Evolutionary conservation across 2,888 invertebrate species (phyloP), one percentile per base, ranked within the genome.

Genomic region (Gonocerus acuteangulatus): DNA sequence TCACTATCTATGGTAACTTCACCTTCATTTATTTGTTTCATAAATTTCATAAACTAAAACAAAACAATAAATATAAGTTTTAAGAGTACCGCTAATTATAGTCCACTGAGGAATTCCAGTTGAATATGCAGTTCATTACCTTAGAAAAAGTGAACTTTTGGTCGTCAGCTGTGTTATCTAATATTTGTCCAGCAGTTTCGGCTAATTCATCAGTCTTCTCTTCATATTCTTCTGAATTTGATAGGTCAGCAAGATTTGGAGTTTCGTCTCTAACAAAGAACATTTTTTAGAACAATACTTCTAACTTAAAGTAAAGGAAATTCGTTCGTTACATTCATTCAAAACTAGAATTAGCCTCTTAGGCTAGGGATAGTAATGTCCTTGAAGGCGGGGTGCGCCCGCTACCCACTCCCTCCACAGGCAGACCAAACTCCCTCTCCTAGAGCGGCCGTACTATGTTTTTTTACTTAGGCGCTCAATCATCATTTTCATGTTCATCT

Each of bases 11-110:
- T 72, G 63, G 79, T 77, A 54, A 80, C 73, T 67, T 85, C 83
- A 44, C 83, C 84, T 69, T 84, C 81, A 71, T 84, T 84, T 62
- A 87, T 82, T 75, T 83, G 84, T 71, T 84, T 82, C 83, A 91
- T 89, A 72, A 89, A 90, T 71, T 84, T 85, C 85, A 89, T 86
- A 71, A 91, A 90, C 79, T 89, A 79, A 27, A 48, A 48, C 42
- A 9, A 48, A 44, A 44, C 36, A 51, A 6, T 44, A 39, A 23
- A 19, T 13, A n/a, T 19, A 7, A 0, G 13, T n/a, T n/a, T n/a
- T n/a, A n/a, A n/a, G n/a, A n/a, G n/a, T n/a, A n/a, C n/a, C n/a
- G n/a, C n/a, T n/a, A n/a, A n/a, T n/a, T n/a, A n/a, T n/a, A n/a
- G n/a, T n/a, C n/a, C n/a, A n/a, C n/a, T n/a, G n/a, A n/a, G n/a